Conservation (phyloP, 1,140 invertebrate genomes). For the Macrotrachela quadricornifera region DNA sequence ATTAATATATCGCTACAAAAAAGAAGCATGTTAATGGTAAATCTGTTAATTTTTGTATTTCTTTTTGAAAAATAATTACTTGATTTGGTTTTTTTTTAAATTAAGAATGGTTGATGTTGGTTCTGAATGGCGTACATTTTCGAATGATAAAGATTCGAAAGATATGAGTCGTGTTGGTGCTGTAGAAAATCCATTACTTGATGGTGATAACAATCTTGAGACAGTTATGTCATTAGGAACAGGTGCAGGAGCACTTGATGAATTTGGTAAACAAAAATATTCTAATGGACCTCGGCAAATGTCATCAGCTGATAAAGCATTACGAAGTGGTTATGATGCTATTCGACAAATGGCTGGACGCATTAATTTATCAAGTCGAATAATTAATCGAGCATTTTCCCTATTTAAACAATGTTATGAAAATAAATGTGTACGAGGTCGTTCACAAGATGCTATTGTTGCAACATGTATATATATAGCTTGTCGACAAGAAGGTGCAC, state of each 20-base stretch:
- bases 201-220: constrained; percentile 80
- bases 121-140: constrained; percentile 99
- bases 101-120: constrained; percentile 93
- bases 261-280: constrained; percentile 66
- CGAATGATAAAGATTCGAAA: constrained; percentile 81
- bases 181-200: constrained; percentile 65
- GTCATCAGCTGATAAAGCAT: constrained; percentile 1
- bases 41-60: no score
- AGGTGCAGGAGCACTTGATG: constrained; percentile 54
- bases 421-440: constrained; percentile 75
- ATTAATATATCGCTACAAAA: no score
- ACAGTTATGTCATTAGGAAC: constrained; percentile 80
- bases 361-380: not conserved
- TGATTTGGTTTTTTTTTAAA: no score
- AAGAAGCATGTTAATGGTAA: no score
- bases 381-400: not conserved
- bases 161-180: constrained; percentile 95
- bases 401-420: constrained; percentile 39
- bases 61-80: no score
- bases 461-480: constrained; percentile 97
- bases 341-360: constrained; percentile 7
- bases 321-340: not conserved
- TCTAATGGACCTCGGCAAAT: constrained; percentile 53
- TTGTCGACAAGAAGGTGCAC: constrained; percentile 90
- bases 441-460: constrained; percentile 89